Percentiles rank a stretch among this genome's conserved stretches.
Conservation (phyloP, 2,888 invertebrate species). For the Spisula solida region DNA sequence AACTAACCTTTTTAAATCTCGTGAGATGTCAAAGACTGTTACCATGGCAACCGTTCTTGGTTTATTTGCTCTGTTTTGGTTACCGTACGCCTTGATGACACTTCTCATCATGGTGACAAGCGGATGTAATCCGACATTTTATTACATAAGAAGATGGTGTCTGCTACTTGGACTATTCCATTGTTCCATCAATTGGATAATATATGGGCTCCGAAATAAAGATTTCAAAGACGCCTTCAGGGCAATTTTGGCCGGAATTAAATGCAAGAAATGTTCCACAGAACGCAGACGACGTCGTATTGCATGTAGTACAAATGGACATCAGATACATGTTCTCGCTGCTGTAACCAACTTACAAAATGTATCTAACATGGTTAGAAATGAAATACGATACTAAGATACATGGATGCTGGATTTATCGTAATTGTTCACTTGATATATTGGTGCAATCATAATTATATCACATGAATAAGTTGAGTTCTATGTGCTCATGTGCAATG, state of each 20-base stretch:
- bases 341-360: not conserved
- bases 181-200: constrained; percentile 50
- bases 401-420: not conserved
- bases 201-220: constrained; percentile 48
- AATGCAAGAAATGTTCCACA: not conserved
- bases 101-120: constrained; percentile 33
- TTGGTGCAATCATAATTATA: no score
- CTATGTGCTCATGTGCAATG: no score
- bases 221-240: constrained; percentile 51
- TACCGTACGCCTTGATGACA: constrained; percentile 45
- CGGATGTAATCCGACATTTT: not conserved
- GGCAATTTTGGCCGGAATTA: not conserved
- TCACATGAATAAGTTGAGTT: no score
- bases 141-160: constrained; percentile 28
- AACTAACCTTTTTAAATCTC: constrained; percentile 37
- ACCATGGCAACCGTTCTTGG: constrained; percentile 52
- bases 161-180: constrained; percentile 44
- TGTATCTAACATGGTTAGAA: not conserved
- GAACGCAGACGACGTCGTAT: not conserved
- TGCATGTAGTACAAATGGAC: not conserved
- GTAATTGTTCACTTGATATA: not conserved
- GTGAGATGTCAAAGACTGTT: constrained; percentile 45
- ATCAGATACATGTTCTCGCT: not conserved
- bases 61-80: constrained; percentile 47
- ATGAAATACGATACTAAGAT: not conserved